Evolutionary conservation across 2,888 invertebrate genomes (phyloP).

Genomic region (Fragum fragum): DNA sequence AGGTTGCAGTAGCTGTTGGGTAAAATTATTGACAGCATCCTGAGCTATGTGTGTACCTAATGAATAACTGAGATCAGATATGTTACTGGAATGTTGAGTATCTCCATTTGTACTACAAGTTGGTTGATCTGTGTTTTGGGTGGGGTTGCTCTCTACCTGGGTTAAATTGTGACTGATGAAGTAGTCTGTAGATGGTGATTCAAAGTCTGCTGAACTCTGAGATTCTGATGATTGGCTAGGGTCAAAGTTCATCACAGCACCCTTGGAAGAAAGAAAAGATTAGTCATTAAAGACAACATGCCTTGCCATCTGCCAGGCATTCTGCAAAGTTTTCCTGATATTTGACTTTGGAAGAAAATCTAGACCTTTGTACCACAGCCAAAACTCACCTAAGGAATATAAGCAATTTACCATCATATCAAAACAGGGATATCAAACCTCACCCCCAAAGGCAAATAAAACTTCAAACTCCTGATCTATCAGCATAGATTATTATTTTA

Average conservation of each 20-base stretch:
- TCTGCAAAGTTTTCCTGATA: no score
- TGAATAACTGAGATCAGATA: background rate
- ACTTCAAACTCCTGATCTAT: no score
- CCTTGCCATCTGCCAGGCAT: no score
- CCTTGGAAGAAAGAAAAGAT: constrained; percentile 38
- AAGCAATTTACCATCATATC: no score
- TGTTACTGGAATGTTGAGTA: constrained; percentile 1
- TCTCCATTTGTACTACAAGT: background rate
- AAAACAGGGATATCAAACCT: no score
- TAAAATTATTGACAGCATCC: background rate
- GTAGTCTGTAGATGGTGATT: constrained; percentile 50
- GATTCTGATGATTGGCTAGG: constrained; percentile 64
- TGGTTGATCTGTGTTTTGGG: background rate
- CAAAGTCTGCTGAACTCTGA: constrained; percentile 50
- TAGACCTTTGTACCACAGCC: no score
- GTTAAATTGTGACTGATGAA: constrained; percentile 50
- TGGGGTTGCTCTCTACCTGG: constrained; percentile 36
- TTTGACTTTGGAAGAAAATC: no score
- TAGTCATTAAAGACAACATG: no score
- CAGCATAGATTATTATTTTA: no score
- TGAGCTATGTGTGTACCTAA: background rate
- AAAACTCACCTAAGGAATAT: no score
- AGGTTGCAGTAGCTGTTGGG: background rate
- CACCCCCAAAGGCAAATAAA: no score
- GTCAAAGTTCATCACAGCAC: constrained; percentile 70